Evolutionary conservation across 2,113 vertebrate genomes (phyloP).

Genomic region (Nipponia nippon): DNA sequence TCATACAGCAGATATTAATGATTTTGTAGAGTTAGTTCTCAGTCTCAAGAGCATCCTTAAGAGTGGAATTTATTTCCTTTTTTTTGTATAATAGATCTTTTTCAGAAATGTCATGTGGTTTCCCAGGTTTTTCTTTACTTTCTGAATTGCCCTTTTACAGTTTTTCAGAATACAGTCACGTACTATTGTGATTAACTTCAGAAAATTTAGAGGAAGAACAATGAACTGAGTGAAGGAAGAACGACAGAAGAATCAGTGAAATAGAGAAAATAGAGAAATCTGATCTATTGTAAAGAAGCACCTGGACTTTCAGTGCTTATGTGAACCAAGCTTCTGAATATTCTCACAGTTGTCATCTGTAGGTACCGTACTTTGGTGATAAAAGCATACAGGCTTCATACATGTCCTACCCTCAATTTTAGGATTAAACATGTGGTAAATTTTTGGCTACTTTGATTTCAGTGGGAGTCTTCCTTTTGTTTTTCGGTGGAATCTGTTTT

Average conservation of each 20-base stretch:
- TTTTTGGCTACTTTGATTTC: not conserved
- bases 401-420: not conserved
- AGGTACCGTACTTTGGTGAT: not conserved
- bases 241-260: not conserved
- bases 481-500: not conserved
- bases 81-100: not conserved
- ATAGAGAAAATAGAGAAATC: not conserved
- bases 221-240: not conserved
- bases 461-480: not conserved
- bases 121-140: not conserved
- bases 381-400: not conserved
- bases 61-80: not conserved
- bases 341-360: not conserved
- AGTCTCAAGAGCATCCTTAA: not conserved
- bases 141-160: not conserved
- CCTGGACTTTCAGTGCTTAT: not conserved
- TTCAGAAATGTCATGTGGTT: not conserved
- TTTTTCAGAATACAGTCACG: not conserved
- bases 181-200: not conserved
- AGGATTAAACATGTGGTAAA: not conserved
- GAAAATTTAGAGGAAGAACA: not conserved
- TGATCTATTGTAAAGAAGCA: not conserved
- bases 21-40: not conserved
- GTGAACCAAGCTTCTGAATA: not conserved
- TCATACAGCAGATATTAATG: not conserved